Base-by-base conservation (phyloP, 2,888 invertebrate species). In the Gymnoscelis rufifasciata region DNA sequence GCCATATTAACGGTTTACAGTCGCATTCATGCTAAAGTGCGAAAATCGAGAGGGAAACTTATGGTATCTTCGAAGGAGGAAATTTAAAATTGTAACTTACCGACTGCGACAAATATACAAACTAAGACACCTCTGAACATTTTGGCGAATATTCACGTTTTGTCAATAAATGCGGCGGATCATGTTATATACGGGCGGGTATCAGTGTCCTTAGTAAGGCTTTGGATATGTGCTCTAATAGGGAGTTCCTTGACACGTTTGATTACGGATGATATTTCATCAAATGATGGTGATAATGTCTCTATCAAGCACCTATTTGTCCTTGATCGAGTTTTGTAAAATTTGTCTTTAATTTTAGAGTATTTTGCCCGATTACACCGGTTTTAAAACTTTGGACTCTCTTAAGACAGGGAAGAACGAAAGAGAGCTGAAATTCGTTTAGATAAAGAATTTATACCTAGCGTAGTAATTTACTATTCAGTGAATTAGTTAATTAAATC, bases 131-230 rank as follows among this genome's bases (percentile, higher is more conserved):
- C 51, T 51, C 68, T 60, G 68, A 54, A 55, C 83, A 84, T 84
- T 72, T 74, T 77, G 79, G 60, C 48, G 54, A 56, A 63, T 68
- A 69, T 69, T 50, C 58, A 63, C 68, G 59, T 60, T 65, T 71
- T 72, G 66, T 70, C 64, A 65, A 66, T 65, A 53, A 51, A 50
- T 47, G 45, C 58, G 49, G 54, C 58, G 52, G 63, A 64, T 60
- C 67, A 66, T 71, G 68, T 72, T 83, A 78, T 83, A 83, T 82
- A 78, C 68, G 78, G 76, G 78, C 74, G 63, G 67, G 64, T 80
- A 81, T 76, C 81, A 65, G 47, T 54, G 68, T 73, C 69, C 72
- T 71, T 63, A 5, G 19, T 19, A 19, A 2, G 19, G 19, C 19
- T 2, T 5, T 5, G 5, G 19, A 19, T 3, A 19, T 19, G 19